Base-by-base conservation (phyloP, 2,888 invertebrate genomes). In the Rhingia campestris region DNA sequence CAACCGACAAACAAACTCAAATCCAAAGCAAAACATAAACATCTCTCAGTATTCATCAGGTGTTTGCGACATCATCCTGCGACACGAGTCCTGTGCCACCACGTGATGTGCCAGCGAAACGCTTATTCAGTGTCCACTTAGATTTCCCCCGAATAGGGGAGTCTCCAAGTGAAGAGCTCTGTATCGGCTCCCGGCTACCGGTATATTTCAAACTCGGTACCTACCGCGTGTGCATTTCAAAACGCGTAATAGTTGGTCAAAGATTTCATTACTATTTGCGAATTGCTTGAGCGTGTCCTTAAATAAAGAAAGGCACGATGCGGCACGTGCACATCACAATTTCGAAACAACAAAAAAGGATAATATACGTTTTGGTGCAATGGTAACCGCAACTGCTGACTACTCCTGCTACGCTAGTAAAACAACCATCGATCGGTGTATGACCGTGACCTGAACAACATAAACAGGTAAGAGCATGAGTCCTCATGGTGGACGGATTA, bases 41-140 rank as follows among this genome's bases (percentile, higher is more conserved):
- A 84, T 74, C 80, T 30, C 63, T 59, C 49, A 80, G 74, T 84
- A 70, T 66, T 84, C 84, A 80, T 84, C 84, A 84, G 84, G 84
- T 84, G 84, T 75, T 37, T 84, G 84, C 84, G 84, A 79, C 84
- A 84, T 80, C 70, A 80, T 84, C 84, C 80, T 84, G 84, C 84
- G 84, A 64, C 84, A 84, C 74, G 69, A 80, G 66, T 74, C 47
- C 51, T 54, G 80, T 61, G 53, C 74, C 53, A 66, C 54, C 84
- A 84, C 84, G 80, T 84, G 84, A 80, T 80, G 66, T 66, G 54
- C 43, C 37, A 69, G 56, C 47, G 51, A 56, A 35, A 54, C 54
- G 37, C 10, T 43, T 12, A n/a, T 80, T 67, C 49, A 59, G 67
- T 82, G 58, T 73, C 45, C 74, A 56, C 80, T 80, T 75, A 64